Base-by-base conservation (phyloP, 2,113 vertebrate genomes). In the Leucosticte australis region DNA sequence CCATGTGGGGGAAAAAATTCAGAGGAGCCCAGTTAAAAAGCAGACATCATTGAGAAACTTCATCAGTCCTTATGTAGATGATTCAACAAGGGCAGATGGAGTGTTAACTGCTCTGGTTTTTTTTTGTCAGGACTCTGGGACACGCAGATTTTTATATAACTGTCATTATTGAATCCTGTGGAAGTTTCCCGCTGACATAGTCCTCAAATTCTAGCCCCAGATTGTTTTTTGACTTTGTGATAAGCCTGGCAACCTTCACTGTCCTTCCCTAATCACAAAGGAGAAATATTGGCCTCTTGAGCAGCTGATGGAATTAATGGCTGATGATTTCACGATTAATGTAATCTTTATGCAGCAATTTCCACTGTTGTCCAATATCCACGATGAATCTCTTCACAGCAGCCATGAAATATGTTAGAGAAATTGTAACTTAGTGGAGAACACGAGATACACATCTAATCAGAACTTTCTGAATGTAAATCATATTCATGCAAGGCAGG, bases 261-360 rank as follows among this genome's bases (percentile, higher is more conserved):
- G 47, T 82, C 70, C 49, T 93, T 89, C 39, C 16, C 47, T 89
- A 82, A 42, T 44, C 39, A 60, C 27, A 71, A 44, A 79, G 26
- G 44, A 90, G 62, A 89, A 87, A 69, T 88, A 91, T 20, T n/a
- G 35, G 37, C 46, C 57, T 87, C 89, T 75, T 23, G 49, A 71
- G 65, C 71, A 71, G 64, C 69, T 75, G 65, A 35, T 41, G 33
- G 73, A 92, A 79, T 85, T 87, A 97, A 76, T 92, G 74, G 28
- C 63, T 87, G 53, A 60, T 73, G 81, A 84, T 87, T 92, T 77
- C 35, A 75, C 19, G 2, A 89, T 93, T 92, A 87, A 91, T 53
- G 77, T 60, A 71, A 87, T 94, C 37, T 82, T 87, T 82, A 89
- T 83, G 65, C 89, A 87, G 78, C 89, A 73, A 22, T 94, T 91